phyloP scores from a whole-genome alignment of 2,797 vertebrate genomes.

The Anguilla pacifica region DNA sequence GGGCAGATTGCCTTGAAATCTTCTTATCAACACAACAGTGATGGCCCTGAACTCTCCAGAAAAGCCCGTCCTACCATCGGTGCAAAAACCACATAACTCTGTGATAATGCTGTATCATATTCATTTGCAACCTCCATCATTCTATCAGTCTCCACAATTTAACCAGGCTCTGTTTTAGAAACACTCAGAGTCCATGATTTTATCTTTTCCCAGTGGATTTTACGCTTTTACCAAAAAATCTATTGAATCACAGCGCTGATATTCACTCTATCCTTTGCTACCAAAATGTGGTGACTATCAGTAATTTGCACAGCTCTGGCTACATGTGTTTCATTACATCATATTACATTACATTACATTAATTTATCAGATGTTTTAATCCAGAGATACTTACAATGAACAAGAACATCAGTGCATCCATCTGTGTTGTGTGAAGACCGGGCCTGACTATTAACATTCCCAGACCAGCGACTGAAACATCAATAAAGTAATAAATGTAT shows the following conservation, averaged over 20 bases:
- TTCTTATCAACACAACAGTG: slow-evolving; percentile 29
- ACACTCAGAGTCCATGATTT: background rate
- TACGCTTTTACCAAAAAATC: background rate
- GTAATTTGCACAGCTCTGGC: background rate
- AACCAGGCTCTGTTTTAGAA: background rate
- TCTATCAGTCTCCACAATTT: background rate
- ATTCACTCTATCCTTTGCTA: background rate
- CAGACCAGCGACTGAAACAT: background rate
- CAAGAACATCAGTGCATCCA: background rate
- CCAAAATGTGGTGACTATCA: background rate
- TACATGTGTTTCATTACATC: background rate
- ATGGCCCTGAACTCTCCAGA: slow-evolving; percentile 15
- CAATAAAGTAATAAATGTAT: background rate
- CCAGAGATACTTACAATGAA: background rate
- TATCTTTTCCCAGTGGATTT: background rate
- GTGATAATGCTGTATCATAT: background rate
- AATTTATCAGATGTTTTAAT: background rate
- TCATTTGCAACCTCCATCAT: background rate
- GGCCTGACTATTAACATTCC: background rate
- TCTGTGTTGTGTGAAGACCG: background rate
- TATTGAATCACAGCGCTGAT: background rate
- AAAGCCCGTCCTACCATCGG: background rate
- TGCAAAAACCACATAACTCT: background rate
- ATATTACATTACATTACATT: background rate
- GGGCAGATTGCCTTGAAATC: slow-evolving; percentile 20